phyloP scores from a whole-genome alignment of 2,797 vertebrate genomes.

The Chrysocyon brachyurus region DNA sequence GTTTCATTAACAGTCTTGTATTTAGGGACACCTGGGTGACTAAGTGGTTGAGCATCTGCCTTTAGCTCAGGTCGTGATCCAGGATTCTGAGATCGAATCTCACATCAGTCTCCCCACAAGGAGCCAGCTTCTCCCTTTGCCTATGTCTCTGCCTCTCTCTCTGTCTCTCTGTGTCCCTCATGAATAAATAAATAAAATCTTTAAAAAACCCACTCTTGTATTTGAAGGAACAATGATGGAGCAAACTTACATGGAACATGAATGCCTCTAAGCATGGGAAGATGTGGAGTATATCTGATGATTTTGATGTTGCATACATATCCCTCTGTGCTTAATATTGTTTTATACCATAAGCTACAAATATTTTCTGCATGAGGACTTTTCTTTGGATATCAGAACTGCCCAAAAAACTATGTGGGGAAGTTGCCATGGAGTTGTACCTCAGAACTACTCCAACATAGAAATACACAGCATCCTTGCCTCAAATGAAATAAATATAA shows the following conservation, averaged over 20 bases:
- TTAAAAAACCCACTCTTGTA: neutral
- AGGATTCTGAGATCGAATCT: too few relatives aligned
- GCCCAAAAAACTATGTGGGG: neutral
- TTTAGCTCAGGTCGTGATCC: too few relatives aligned
- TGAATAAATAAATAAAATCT: too few relatives aligned
- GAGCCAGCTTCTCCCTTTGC: too few relatives aligned
- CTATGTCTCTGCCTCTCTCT: too few relatives aligned
- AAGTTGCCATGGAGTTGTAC: neutral
- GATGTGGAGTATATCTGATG: neutral
- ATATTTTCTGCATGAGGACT: neutral
- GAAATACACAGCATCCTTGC: neutral
- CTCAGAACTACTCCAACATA: neutral
- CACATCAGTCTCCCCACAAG: too few relatives aligned
- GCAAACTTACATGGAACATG: neutral
- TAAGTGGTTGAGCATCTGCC: too few relatives aligned
- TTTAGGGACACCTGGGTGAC: too few relatives aligned
- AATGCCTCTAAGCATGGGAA: neutral
- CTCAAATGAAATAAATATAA: neutral
- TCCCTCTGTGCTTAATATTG: neutral
- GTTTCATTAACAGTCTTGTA: neutral
- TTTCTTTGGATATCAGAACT: neutral
- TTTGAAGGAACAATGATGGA: neutral
- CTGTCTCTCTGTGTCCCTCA: too few relatives aligned
- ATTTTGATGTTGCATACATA: neutral
- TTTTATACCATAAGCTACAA: neutral